Conservation (phyloP, 1,140 invertebrate genomes). For the Scaptomyza graminum region DNA sequence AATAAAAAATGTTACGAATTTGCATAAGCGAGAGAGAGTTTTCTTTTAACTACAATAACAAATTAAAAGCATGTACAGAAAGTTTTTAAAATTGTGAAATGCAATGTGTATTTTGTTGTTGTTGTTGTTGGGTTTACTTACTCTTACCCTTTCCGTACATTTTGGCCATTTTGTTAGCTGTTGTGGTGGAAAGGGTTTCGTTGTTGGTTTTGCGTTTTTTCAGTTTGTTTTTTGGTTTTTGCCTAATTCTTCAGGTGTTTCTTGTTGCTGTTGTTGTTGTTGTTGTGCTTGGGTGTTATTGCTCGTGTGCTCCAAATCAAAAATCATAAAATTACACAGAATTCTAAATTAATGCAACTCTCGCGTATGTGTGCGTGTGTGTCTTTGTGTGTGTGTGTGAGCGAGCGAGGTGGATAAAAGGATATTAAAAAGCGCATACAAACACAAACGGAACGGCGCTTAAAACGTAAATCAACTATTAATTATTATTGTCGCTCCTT, state of each 20-base stretch:
- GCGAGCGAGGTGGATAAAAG: constrained; percentile 17
- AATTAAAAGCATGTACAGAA: constrained; percentile 31
- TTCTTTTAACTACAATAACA: not conserved
- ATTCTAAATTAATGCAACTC: constrained; percentile 30
- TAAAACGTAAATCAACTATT: constrained; percentile 32
- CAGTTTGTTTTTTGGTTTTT: constrained; percentile 74
- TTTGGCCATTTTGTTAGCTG: constrained; percentile 78
- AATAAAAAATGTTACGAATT: constrained; percentile 3
- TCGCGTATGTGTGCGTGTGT: constrained; percentile 3
- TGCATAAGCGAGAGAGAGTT: not conserved
- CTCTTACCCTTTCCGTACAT: constrained; percentile 84
- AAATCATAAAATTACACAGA: constrained; percentile 43
- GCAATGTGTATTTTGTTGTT: constrained; percentile 20
- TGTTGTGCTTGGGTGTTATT: constrained; percentile 24
- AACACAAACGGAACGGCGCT: constrained; percentile 29
- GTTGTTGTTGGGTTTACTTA: constrained; percentile 73
- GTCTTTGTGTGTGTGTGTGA: constrained; percentile 11
- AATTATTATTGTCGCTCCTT: constrained; percentile 51
- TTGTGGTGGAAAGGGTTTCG: constrained; percentile 79
- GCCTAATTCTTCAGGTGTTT: constrained; percentile 57
- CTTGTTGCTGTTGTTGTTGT: constrained; percentile 12
- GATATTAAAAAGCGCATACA: constrained; percentile 30
- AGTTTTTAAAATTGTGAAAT: constrained; percentile 16
- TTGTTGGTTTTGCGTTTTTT: constrained; percentile 67
- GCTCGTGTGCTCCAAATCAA: constrained; percentile 44